Base-by-base conservation (phyloP, 2,888 invertebrate genomes). In the Meiosimyza decipiens region DNA sequence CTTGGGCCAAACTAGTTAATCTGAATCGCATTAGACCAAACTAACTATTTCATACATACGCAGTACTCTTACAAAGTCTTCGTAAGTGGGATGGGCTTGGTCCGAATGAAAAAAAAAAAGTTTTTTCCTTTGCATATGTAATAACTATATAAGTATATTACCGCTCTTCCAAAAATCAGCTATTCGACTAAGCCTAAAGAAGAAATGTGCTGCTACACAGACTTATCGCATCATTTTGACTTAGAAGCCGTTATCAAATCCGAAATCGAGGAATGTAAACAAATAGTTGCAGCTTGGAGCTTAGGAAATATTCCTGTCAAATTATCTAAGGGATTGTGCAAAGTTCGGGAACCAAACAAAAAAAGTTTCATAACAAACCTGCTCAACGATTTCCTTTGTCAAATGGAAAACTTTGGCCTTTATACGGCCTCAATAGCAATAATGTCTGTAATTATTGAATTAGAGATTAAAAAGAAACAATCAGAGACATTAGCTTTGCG, bases 391-490 rank as follows among this genome's bases (percentile, higher is more conserved):
- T 89, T 91, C 77, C 62, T 85, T 6, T 83, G 81, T 55, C 90
- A 91, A 71, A 82, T 92, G 67, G 71, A 85, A 0, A 89, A 89
- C 55, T 89, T 83, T 88, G 91, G 86, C 22, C 55, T 85, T 7
- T 94, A 90, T 80, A 92, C 92, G 0, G 92, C 91, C 0, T 83
- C 88, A 2, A 86, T 91, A 72, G 89, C 90, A 0, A 87, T 92
- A 9, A 81, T 92, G 2, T 88, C 91, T 0, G 88, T 91, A 71
- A 87, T 90, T 3, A 89, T 93, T 22, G 88, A 92, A 62, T 80
- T 93, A 11, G 93, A 94, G 81, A 84, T 91, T 11, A 84, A 92
- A 16, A 91, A 90, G 77, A 88, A 88, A 0, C 80, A 86, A 40
- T 86, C 89, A 3, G 90, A 91, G 67, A 84, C 86, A 73, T 85